Evolutionary conservation across 2,888 invertebrate genomes (phyloP).

Genomic region (Zaprionus bogoriensis): DNA sequence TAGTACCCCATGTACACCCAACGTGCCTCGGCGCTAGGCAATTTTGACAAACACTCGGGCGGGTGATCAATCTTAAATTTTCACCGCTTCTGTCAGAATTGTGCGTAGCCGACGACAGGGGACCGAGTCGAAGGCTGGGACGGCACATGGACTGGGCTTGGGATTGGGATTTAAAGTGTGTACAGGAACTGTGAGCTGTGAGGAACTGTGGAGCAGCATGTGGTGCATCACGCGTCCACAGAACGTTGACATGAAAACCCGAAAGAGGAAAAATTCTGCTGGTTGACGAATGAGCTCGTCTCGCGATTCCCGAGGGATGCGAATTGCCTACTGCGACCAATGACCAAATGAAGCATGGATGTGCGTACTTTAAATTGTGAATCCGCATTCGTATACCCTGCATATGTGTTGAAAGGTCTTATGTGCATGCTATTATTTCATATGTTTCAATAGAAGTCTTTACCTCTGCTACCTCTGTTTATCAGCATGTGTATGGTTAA

Average conservation of each 20-base stretch:
- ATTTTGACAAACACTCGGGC: constrained; percentile 69
- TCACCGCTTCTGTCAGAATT: constrained; percentile 83
- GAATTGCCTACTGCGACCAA: constrained; percentile 50
- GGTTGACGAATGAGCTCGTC: constrained; percentile 67
- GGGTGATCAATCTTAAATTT: constrained; percentile 83
- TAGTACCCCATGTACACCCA: constrained; percentile 8
- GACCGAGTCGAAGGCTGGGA: constrained; percentile 26
- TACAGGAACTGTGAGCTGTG: constrained; percentile 12
- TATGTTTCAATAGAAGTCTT: not conserved
- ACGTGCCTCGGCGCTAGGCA: constrained; percentile 36
- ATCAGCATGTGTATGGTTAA: too few species aligned
- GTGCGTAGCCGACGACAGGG: constrained; percentile 70
- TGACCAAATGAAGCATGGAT: constrained; percentile 64
- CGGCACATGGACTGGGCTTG: constrained; percentile 13
- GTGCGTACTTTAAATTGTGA: constrained; percentile 51
- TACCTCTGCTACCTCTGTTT: too few species aligned
- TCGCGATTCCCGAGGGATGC: constrained; percentile 40
- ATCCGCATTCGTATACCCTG: constrained; percentile 25
- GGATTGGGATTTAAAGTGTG: constrained; percentile 12
- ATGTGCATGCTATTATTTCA: not conserved
- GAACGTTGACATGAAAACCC: constrained; percentile 58
- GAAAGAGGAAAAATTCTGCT: constrained; percentile 53
- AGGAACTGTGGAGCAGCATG: constrained; percentile 42
- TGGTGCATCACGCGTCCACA: constrained; percentile 46
- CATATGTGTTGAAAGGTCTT: not conserved